Evolutionary conservation across 2,888 invertebrate species (phyloP).

Genomic region (Harpalus rubripes): DNA sequence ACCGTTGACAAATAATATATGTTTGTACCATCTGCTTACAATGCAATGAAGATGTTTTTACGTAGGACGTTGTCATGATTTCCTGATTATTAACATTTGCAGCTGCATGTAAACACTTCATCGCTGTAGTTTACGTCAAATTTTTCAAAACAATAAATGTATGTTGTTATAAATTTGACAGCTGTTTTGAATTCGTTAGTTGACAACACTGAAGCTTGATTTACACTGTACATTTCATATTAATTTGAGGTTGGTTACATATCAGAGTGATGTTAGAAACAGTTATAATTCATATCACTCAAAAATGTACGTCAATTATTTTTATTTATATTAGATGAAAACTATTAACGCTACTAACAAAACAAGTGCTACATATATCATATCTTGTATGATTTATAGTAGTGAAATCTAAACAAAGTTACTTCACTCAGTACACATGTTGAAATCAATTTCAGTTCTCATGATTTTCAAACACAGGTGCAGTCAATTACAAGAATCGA

Average conservation of each 20-base stretch:
- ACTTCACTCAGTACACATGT: constrained; percentile 8
- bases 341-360: constrained; percentile 17
- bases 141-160: too few species aligned
- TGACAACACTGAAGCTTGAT: neutral
- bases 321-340: constrained; percentile 21
- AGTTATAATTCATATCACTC: neutral
- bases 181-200: neutral
- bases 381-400: constrained; percentile 30
- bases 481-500: constrained; percentile 34
- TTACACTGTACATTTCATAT: neutral
- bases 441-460: constrained; percentile 20
- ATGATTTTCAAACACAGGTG: constrained; percentile 29
- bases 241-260: too few species aligned
- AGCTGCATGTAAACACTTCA: constrained; percentile 9
- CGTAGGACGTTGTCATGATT: constrained; percentile 23
- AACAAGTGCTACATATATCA: constrained; percentile 18
- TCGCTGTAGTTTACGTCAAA: neutral
- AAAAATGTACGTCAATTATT: neutral
- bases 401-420: constrained; percentile 6
- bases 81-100: constrained; percentile 35
- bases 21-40: constrained; percentile 28
- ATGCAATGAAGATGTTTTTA: constrained; percentile 33
- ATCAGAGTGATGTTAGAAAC: neutral
- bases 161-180: neutral
- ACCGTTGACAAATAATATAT: constrained; percentile 41